Percentiles rank a stretch among this genome's conserved stretches.
These are phyloP conservation scores for Cybosia mesomella DNA, from an alignment of 2,888 invertebrate species.

Conservation along the genomic window DNA sequence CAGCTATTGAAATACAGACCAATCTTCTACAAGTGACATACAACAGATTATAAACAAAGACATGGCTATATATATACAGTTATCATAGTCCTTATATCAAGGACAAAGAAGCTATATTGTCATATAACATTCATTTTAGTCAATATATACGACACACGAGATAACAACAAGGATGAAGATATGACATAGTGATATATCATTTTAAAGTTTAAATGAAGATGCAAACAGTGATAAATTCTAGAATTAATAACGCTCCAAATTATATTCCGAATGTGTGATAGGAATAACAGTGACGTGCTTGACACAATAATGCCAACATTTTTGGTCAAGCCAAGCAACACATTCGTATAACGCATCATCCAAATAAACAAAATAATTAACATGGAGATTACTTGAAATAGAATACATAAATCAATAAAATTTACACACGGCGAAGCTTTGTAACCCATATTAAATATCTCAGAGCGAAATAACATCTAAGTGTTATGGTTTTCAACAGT, in stretches of 20 bases:
- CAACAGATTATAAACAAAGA: constrained; percentile 63
- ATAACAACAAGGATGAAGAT: constrained; percentile 82
- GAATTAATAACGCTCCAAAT: constrained; percentile 69
- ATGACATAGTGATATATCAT: constrained; percentile 78
- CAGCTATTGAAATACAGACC: constrained; percentile 69
- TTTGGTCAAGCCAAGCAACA: constrained; percentile 28
- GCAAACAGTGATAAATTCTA: constrained; percentile 73
- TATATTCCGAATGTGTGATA: constrained; percentile 62
- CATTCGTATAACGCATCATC: constrained; percentile 41
- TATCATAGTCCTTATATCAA: constrained; percentile 55
- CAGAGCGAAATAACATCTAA: constrained; percentile 28
- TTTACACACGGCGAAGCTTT: constrained; percentile 11
- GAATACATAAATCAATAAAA: constrained; percentile 1
- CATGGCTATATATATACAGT: constrained; percentile 69
- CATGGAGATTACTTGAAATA: not conserved
- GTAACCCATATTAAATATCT: constrained; percentile 33
- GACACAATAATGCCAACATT: constrained; percentile 73
- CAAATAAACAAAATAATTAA: constrained; percentile 26
- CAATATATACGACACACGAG: constrained; percentile 75
- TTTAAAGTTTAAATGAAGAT: constrained; percentile 66
- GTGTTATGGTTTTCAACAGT: constrained; percentile 29
- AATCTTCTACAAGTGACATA: constrained; percentile 62
- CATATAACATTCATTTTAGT: constrained; percentile 78
- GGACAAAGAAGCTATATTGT: constrained; percentile 80
- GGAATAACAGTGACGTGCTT: constrained; percentile 75